Evolutionary conservation across 2,797 vertebrate species (phyloP).

Genomic region (Pangasius sanitwongsei): DNA sequence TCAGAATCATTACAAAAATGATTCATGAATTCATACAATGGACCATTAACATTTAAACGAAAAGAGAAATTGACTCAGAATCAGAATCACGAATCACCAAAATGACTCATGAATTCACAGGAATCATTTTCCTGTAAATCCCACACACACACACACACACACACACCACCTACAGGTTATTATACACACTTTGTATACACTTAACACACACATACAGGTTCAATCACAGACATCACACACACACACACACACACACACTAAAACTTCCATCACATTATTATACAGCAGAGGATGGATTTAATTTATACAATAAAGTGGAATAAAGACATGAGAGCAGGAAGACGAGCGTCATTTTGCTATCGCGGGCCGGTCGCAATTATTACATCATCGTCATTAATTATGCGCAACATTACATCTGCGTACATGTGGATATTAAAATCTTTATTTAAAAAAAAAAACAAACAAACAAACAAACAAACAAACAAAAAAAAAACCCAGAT

Average conservation of each 20-base stretch:
- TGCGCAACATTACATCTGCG: not conserved
- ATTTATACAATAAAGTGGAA: not conserved
- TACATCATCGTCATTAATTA: not conserved
- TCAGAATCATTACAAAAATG: not conserved
- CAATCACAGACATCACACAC: conserved; percentile 2
- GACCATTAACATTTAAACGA: too few relatives aligned
- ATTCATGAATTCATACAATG: conserved; percentile 2
- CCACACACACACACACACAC: conserved; percentile 1
- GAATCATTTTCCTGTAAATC: conserved; percentile 16
- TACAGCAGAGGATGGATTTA: conserved; percentile 36
- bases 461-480: not conserved
- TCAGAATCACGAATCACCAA: too few relatives aligned
- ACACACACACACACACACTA: conserved; percentile 31
- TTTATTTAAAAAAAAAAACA: too few relatives aligned
- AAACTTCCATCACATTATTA: conserved; percentile 37
- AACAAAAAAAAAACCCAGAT: not conserved
- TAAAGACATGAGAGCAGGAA: not conserved
- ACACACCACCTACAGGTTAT: conserved; percentile 16
- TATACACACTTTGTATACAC: conserved; percentile 12
- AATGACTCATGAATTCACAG: not conserved
- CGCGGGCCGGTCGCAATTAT: not conserved
- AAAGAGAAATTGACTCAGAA: too few relatives aligned
- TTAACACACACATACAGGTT: not conserved
- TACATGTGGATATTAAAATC: not conserved
- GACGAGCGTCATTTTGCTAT: not conserved